Base-by-base conservation (phyloP, 2,797 vertebrate species). In the Sebastes baramenuke region DNA sequence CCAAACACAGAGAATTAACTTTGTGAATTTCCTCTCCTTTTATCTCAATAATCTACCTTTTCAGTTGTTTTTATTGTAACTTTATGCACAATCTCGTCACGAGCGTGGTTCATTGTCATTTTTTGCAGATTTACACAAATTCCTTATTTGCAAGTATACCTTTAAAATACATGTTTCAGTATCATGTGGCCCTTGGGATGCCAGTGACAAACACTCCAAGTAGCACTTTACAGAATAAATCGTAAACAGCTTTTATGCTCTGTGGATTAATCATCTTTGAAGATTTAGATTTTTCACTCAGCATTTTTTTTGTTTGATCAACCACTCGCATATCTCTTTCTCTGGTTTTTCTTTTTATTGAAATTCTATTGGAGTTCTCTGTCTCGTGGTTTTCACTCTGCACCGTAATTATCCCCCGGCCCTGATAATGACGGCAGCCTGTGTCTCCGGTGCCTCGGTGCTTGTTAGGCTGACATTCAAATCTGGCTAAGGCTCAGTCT, bases 391-490 rank as follows among this genome's bases (percentile, higher is more conserved):
- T 90, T 92, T 85, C 56, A 64, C 71, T 13, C 14, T 42, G 86
- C 88, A 73, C 70, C 65, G 16, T 84, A 89, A 91, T 92, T 87
- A 91, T 77, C 75, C 42, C 46, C 67, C 16, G 61, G 70, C 62
- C 79, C 67, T 75, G 54, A 77, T 83, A 86, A 88, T 84, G 83
- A 86, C 14, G 5, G 69, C 76, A 25, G 67, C 20, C 55, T 52
- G 77, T 58, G 72, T 86, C 74, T 85, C 49, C 14, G 32, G 72
- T 70, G 80, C 59, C n/a, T 27, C 6, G 24, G 52, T 25, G 64
- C 81, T 86, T 67, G 86, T 91, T 92, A 83, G 30, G 69, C 36
- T 85, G 84, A 85, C 85, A 85, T 89, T 88, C 66, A 92, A 81
- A 75, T 81, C 82, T 54, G 14, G 56, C 60, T 79, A 32, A 16